Percentiles rank a stretch among this genome's conserved stretches.
Conservation (phyloP, 2,888 invertebrate species). For the Drosophila nr. perissopoda region DNA sequence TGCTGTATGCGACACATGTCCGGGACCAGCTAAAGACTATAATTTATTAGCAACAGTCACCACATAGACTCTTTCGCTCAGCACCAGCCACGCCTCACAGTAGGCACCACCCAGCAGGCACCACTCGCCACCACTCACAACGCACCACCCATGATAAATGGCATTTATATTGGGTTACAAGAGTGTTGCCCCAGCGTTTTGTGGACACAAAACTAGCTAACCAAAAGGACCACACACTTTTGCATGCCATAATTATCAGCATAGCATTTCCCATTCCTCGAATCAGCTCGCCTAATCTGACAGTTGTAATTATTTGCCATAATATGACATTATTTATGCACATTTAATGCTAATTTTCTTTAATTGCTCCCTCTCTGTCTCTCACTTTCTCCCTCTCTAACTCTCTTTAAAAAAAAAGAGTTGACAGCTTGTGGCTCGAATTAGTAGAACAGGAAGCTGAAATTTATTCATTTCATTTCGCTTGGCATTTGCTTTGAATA, state of each 20-base stretch:
- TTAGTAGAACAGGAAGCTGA: conserved; percentile 20
- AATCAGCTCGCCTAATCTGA: conserved; percentile 53
- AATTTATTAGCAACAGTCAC: conserved; percentile 80
- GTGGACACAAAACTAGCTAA: conserved; percentile 16
- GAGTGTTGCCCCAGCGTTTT: conserved; percentile 50
- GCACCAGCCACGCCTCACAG: conserved; percentile 43
- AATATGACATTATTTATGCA: conserved; percentile 75
- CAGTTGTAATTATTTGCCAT: conserved; percentile 76
- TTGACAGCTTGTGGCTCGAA: conserved; percentile 44
- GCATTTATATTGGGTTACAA: conserved; percentile 79
- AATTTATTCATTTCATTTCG: conserved; percentile 42
- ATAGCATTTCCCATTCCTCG: conserved; percentile 34
- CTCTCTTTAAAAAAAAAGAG: conserved; percentile 31
- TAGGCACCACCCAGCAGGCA: conserved; percentile 4
- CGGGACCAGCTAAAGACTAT: conserved; percentile 55
- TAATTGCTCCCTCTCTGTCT: background rate
- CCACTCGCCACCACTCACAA: conserved; percentile 4
- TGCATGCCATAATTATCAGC: conserved; percentile 57
- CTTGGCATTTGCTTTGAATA: conserved; percentile 35
- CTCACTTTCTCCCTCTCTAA: background rate
- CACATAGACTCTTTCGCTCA: conserved; percentile 51
- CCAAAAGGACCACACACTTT: conserved; percentile 44
- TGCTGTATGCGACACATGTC: conserved; percentile 67
- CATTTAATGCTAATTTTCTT: conserved; percentile 67
- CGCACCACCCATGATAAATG: conserved; percentile 70